Evolutionary conservation across 37 sponge, comb jelly and placozoan species (phyloP), one percentile per base, ranked within the genome.

Genomic region (Cliona cf. orientalis): DNA sequence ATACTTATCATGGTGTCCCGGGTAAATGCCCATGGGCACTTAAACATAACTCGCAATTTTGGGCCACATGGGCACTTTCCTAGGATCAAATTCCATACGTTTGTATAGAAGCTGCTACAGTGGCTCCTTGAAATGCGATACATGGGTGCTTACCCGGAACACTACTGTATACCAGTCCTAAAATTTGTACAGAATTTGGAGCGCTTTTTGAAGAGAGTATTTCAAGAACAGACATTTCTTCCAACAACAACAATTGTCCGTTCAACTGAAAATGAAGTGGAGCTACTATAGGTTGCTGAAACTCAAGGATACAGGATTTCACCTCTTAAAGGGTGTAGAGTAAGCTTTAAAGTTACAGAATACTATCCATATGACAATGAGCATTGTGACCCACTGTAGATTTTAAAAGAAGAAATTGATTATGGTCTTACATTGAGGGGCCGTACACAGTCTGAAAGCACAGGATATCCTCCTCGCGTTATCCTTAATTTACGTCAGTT

Each of bases 141-240:
- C n/a, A n/a, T n/a, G n/a, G n/a, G n/a, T n/a, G n/a, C n/a, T n/a
- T n/a, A n/a, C n/a, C n/a, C n/a, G n/a, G n/a, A n/a, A n/a, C n/a
- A n/a, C n/a, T n/a, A n/a, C n/a, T n/a, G n/a, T n/a, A n/a, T n/a
- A n/a, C n/a, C n/a, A n/a, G n/a, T n/a, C n/a, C n/a, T n/a, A n/a
- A n/a, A n/a, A n/a, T n/a, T n/a, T n/a, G 9, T 6, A 6, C 4
- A 69, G 70, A 42, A 69, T 69, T 69, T 69, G 28, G 25, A 69
- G 70, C 70, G 44, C 1, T 69, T 69, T 25, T 17, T 69, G n/a
- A 25, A 69, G n/a, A 42, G 25, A 69, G 3, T 22, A 42, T 12
- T 69, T 35, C 28, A 69, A 42, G 35, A 42, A 42, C 19, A 14
- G 19, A 35, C 14, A 69, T 19, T 69, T 69, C 5, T 31, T 6